Base-by-base conservation (phyloP, 2,797 vertebrate species). In the Diplodus puntazzo region DNA sequence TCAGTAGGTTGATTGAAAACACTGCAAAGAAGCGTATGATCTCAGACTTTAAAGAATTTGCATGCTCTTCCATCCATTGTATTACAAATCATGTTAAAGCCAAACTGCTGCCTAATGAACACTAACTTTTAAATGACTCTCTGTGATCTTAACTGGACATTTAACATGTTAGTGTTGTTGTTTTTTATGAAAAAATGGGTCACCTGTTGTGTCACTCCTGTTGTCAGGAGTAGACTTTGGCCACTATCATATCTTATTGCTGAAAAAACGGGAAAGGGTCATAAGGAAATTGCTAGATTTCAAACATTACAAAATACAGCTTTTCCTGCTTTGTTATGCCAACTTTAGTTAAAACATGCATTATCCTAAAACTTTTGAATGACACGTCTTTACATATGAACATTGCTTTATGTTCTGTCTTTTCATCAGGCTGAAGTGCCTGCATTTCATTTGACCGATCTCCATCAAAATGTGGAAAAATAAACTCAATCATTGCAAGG, bases 211-310 rank as follows among this genome's bases (percentile, higher is more conserved):
- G 14, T 72, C 78, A 27, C 50, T 39, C 62, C 16, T 70, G 49
- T 60, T 50, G 25, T 55, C 23, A 23, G 52, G 27, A 68, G 20
- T 61, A 71, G 72, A 86, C 73, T 83, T 89, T 82, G 67, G 57
- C 63, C 39, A 52, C 16, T 18, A 16, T 62, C 10, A 48, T 69
- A 64, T 75, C 49, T 80, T 65, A 16, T 48, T 43, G 25, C 18
- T 67, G n/a, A 45, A 54, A 50, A 43, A 18, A 14, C 69, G 21
- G 73, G 16, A 43, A 63, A 50, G 11, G 12, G 46, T 66, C 18
- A 63, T 2, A 3, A 18, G 30, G 12, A 5, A 43, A 18, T 18
- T 27, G 3, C 4, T 3, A 18, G 1, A n/a, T 62, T 27, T 34
- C 39, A 39, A 48, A 34, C 6, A 25, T 1, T 13, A n/a, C 3